These are phyloP conservation scores for Helarctos malayanus DNA, from an alignment of 2,797 vertebrate species.

Conservation along the genomic window DNA sequence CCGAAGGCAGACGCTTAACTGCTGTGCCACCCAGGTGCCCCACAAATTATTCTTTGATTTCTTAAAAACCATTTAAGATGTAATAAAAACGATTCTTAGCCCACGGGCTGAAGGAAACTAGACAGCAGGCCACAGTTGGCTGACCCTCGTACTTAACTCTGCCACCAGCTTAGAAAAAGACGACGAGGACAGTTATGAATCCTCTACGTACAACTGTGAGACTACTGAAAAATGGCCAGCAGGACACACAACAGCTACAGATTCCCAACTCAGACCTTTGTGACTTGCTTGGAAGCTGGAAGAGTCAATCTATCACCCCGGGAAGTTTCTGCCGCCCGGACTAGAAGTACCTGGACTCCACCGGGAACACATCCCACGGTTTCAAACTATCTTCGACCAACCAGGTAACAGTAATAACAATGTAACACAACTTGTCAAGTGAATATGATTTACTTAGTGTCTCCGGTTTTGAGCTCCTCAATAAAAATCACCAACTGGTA, in stretches of 20 bases:
- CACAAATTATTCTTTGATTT: background rate
- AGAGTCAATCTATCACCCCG: background rate
- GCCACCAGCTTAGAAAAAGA: background rate
- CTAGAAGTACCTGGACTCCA: background rate
- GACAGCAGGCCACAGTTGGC: background rate
- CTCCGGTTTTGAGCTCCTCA: background rate
- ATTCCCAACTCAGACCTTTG: background rate
- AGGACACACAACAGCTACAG: background rate
- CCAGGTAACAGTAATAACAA: background rate
- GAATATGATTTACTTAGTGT: background rate
- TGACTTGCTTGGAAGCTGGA: background rate
- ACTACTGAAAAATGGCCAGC: background rate
- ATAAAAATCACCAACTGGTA: background rate
- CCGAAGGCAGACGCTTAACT: too few relatives aligned
- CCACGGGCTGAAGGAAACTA: background rate
- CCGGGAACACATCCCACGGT: background rate
- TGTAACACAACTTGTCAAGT: background rate
- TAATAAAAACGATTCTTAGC: background rate
- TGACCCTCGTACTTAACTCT: background rate
- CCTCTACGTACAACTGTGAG: fast-evolving
- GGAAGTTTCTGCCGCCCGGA: too few relatives aligned
- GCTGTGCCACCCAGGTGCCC: too few relatives aligned
- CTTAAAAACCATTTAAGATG: background rate
- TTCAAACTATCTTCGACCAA: background rate
- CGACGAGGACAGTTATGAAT: background rate